Percentiles rank a stretch among this genome's conserved stretches.
Conservation (phyloP, 2,888 invertebrate genomes). For the Cotesia congregata region DNA sequence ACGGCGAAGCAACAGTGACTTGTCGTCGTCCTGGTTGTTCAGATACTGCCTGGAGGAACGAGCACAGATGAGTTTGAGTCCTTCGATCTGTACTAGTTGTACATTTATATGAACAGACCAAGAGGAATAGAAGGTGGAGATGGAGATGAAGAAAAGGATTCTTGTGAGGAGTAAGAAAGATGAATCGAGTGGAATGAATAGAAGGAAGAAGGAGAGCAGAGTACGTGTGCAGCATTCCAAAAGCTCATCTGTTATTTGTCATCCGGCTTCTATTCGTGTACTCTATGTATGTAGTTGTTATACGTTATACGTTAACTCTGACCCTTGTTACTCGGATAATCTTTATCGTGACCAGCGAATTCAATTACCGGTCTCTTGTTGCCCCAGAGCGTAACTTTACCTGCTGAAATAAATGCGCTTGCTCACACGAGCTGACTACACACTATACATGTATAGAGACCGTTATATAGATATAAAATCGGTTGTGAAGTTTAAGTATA, state of each 20-base stretch:
- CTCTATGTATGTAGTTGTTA: constrained; percentile 43
- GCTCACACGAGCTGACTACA: background rate
- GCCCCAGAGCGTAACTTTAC: constrained; percentile 42
- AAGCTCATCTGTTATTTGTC: constrained; percentile 63
- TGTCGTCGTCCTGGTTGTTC: background rate
- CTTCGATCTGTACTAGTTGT: background rate
- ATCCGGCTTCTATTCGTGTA: constrained; percentile 51
- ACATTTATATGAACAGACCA: background rate
- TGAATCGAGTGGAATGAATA: constrained; percentile 29
- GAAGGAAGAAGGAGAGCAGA: constrained; percentile 27
- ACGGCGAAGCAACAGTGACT: constrained; percentile 10
- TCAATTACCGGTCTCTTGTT: constrained; percentile 51
- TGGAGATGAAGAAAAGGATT: constrained; percentile 33
- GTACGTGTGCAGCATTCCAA: constrained; percentile 62
- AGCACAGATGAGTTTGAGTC: background rate
- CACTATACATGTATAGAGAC: background rate
- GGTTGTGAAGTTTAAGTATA: constrained; percentile 7
- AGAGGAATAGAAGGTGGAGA: background rate
- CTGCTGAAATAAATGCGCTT: constrained; percentile 40
- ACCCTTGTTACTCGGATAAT: constrained; percentile 52
- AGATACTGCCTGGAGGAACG: background rate
- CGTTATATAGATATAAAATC: background rate
- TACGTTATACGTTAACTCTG: constrained; percentile 59
- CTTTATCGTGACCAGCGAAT: constrained; percentile 54
- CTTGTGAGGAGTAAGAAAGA: constrained; percentile 23